Percentiles rank a stretch among this genome's conserved stretches.
Conservation (phyloP, 2,888 invertebrate genomes). For the Creontiades dilutus region DNA sequence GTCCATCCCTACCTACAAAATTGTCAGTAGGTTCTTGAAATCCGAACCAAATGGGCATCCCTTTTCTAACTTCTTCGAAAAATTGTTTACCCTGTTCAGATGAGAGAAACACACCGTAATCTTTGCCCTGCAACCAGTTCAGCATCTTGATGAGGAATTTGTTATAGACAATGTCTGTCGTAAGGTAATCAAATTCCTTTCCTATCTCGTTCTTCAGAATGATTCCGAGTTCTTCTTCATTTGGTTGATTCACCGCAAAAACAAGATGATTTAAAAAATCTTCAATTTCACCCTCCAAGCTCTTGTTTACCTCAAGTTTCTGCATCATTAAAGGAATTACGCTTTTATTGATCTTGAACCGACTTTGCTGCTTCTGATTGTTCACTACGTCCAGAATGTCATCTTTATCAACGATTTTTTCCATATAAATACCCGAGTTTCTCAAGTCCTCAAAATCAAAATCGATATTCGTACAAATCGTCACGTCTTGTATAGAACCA, state of each 20-base stretch:
- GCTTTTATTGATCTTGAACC: slow-evolving; percentile 20
- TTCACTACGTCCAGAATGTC: slow-evolving; percentile 35
- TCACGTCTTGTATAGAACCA: slow-evolving; percentile 21
- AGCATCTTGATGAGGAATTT: slow-evolving; percentile 37
- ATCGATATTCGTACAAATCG: slow-evolving; percentile 44
- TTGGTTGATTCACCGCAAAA: slow-evolving; percentile 60
- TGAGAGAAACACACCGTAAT: slow-evolving; percentile 27
- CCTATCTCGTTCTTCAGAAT: slow-evolving; percentile 49
- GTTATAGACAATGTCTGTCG: slow-evolving; percentile 25
- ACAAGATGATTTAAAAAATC: slow-evolving; percentile 55
- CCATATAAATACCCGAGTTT: not conserved
- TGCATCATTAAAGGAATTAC: not conserved
- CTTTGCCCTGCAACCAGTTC: slow-evolving; percentile 42
- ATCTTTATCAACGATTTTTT: slow-evolving; percentile 16
- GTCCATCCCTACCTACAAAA: slow-evolving; percentile 10
- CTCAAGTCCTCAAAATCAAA: not conserved
- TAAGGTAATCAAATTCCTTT: slow-evolving; percentile 18
- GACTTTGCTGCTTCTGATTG: not conserved
- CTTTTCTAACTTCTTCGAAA: slow-evolving; percentile 50
- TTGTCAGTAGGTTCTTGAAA: not conserved
- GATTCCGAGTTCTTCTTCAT: slow-evolving; percentile 42
- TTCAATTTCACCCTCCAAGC: not conserved
- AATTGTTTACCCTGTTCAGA: not conserved
- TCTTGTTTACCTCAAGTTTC: not conserved
- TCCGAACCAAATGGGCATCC: not conserved